phyloP scores from a whole-genome alignment of 2,888 invertebrate genomes.

The Dichetophora obliterata region DNA sequence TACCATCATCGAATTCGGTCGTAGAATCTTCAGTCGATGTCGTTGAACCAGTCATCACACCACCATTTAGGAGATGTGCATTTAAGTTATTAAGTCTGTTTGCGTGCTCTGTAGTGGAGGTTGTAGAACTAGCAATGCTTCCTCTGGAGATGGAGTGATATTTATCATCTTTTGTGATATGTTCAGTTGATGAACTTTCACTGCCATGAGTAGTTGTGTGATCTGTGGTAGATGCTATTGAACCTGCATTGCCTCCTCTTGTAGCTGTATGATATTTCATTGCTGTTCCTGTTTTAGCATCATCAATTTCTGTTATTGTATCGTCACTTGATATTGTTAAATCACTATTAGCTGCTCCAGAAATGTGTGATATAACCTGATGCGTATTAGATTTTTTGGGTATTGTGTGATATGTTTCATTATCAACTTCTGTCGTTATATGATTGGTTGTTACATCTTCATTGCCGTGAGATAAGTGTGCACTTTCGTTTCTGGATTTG shows the following conservation, averaged over 20 bases:
- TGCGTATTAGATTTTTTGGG: neutral
- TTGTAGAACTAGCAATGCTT: slow-evolving; percentile 42
- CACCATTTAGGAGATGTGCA: too few relatives aligned
- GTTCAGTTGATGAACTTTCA: slow-evolving; percentile 1
- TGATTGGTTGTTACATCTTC: too few relatives aligned
- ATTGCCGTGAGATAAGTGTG: neutral
- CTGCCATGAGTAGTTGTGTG: too few relatives aligned
- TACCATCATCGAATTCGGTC: neutral
- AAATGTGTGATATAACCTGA: neutral
- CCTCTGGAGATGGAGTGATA: slow-evolving; percentile 52
- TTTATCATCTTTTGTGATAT: slow-evolving; percentile 5
- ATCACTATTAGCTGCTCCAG: too few relatives aligned
- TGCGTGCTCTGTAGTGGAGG: neutral
- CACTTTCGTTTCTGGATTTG: neutral
- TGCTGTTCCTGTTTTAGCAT: too few relatives aligned
- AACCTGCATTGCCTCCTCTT: neutral
- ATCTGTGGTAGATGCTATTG: too few relatives aligned
- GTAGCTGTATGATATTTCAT: neutral
- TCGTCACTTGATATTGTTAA: neutral
- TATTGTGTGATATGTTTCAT: too few relatives aligned
- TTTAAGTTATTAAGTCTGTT: too few relatives aligned
- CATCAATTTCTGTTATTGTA: too few relatives aligned
- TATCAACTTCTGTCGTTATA: neutral
- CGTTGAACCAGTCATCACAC: too few relatives aligned
- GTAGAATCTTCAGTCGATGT: neutral